These are phyloP conservation scores for Drosophila triauraria DNA, from an alignment of 1,140 invertebrate genomes.

Conservation along the genomic window DNA sequence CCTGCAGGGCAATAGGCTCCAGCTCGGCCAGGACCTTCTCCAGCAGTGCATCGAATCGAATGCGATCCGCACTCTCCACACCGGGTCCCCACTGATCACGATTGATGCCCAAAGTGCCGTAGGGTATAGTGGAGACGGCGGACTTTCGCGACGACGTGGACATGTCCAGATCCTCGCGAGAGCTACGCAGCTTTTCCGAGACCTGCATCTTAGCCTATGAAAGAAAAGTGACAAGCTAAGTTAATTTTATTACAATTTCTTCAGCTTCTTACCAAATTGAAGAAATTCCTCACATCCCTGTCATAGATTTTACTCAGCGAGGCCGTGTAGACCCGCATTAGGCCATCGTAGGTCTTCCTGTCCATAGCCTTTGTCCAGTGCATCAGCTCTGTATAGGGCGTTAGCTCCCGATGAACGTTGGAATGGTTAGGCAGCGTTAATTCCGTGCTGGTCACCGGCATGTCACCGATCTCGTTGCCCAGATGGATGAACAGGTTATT, in stretches of 20 bases:
- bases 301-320: slow-evolving; percentile 94
- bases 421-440: slow-evolving; percentile 91
- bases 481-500: slow-evolving; percentile 97
- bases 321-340: slow-evolving; percentile 92
- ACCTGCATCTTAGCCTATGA: slow-evolving; percentile 86
- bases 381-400: slow-evolving; percentile 95
- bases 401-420: slow-evolving; percentile 92
- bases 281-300: slow-evolving; percentile 91
- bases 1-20: slow-evolving; percentile 96
- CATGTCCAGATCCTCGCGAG: slow-evolving; percentile 78
- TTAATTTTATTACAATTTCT: background rate
- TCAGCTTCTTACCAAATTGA: slow-evolving; percentile 87
- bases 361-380: slow-evolving; percentile 95
- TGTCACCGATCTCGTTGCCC: slow-evolving; percentile 87
- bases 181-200: slow-evolving; percentile 75
- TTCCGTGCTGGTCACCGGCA: slow-evolving; percentile 85
- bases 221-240: background rate
- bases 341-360: slow-evolving; percentile 91
- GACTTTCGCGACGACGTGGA: slow-evolving; percentile 76
- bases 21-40: slow-evolving; percentile 91
- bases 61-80: slow-evolving; percentile 75
- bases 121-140: slow-evolving; percentile 71
- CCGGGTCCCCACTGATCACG: slow-evolving; percentile 81
- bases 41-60: slow-evolving; percentile 84
- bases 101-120: slow-evolving; percentile 81